A percentile compares a stretch with the other conserved stretches of the same genome.
phyloP scores from a whole-genome alignment of 2,113 vertebrate genomes.

The Silurus asotus region DNA sequence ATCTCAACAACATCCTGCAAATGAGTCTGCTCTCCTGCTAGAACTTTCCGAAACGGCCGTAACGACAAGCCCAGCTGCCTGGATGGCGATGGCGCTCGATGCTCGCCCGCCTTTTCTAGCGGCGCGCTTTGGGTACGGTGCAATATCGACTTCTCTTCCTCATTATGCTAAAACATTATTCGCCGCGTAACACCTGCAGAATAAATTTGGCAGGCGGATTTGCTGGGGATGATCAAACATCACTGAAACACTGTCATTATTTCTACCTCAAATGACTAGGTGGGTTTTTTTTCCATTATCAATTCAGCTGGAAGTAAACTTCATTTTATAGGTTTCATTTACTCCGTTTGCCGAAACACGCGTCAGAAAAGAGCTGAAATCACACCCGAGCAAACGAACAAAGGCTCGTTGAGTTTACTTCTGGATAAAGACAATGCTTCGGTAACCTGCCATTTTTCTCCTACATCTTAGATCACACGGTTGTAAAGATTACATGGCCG shows the following conservation, averaged over 20 bases:
- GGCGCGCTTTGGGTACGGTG: slow-evolving; percentile 70
- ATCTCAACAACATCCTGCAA: slow-evolving; percentile 10
- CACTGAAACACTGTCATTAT: slow-evolving; percentile 81
- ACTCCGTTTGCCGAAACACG: slow-evolving; percentile 73
- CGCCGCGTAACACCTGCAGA: slow-evolving; percentile 81
- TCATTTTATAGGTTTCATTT: slow-evolving; percentile 78
- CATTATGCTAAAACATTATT: slow-evolving; percentile 81
- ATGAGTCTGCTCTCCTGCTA: slow-evolving; percentile 18
- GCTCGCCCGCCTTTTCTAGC: slow-evolving; percentile 58
- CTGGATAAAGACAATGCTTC: slow-evolving; percentile 41
- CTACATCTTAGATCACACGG: slow-evolving; percentile 34
- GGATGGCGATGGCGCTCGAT: background rate
- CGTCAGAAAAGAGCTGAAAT: slow-evolving; percentile 64
- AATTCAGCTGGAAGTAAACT: slow-evolving; percentile 81
- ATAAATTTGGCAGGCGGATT: slow-evolving; percentile 82
- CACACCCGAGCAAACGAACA: slow-evolving; percentile 64
- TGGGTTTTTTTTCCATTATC: slow-evolving; percentile 67
- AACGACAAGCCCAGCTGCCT: slow-evolving; percentile 22
- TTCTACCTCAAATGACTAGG: slow-evolving; percentile 69
- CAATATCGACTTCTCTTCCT: slow-evolving; percentile 75
- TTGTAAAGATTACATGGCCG: slow-evolving; percentile 34
- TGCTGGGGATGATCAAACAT: slow-evolving; percentile 80
- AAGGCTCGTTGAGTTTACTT: slow-evolving; percentile 28
- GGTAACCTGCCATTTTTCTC: slow-evolving; percentile 26
- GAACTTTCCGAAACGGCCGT: slow-evolving; percentile 12